Conservation (phyloP, 2,113 vertebrate species). For the Grammomys dolichurus region DNA sequence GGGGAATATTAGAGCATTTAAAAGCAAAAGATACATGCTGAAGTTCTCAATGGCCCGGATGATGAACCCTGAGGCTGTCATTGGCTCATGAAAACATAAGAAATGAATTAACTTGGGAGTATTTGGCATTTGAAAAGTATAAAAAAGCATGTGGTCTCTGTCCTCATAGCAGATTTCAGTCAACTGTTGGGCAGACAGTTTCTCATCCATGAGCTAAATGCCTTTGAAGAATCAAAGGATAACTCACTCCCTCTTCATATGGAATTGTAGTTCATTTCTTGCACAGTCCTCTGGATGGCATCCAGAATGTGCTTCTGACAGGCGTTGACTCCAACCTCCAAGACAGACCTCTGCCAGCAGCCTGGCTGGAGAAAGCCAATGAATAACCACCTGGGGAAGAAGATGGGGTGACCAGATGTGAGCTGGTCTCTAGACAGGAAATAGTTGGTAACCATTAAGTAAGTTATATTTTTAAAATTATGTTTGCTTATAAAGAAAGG, state of each 20-base stretch:
- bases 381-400: slow-evolving; percentile 14
- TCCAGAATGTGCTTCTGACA: slow-evolving; percentile 84
- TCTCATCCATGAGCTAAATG: slow-evolving; percentile 92
- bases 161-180: slow-evolving; percentile 90
- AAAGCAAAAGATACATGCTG: neutral
- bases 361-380: slow-evolving; percentile 69
- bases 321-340: slow-evolving; percentile 73
- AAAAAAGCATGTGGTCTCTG: neutral
- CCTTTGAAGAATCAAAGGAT: slow-evolving; percentile 90
- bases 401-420: neutral
- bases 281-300: slow-evolving; percentile 83
- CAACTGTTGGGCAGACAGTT: slow-evolving; percentile 95
- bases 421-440: neutral
- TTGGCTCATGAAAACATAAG: neutral
- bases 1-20: neutral
- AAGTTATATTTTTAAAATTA: neutral
- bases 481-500: neutral
- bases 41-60: neutral
- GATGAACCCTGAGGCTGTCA: neutral
- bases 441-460: neutral
- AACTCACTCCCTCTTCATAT: slow-evolving; percentile 94
- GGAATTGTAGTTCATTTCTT: slow-evolving; percentile 93
- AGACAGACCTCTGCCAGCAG: slow-evolving; percentile 72
- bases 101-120: neutral
- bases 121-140: neutral